Evolutionary conservation across 2,888 invertebrate genomes (phyloP), one percentile per base, ranked within the genome.

Genomic region (Calameuta pallipes): DNA sequence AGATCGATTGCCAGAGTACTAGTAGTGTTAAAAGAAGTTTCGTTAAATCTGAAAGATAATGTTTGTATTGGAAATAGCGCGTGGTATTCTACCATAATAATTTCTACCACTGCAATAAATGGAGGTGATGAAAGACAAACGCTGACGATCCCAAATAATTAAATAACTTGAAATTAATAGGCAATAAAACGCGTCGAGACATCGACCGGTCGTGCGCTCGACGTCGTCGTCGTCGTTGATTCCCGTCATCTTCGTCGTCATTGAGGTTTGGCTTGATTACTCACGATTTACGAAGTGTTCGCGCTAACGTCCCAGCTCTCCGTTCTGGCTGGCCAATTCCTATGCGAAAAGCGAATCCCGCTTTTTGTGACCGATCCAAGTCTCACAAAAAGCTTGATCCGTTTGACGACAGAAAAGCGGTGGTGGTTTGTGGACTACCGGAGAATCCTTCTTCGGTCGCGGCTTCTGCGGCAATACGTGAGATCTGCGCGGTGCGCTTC

Each of bases 351-450:
- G 91, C 91, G 91, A 91, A 91, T 91, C 91, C 91, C 88, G 91
- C 91, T 91, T 91, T 91, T 91, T 91, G 91, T 91, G 91, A 91
- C 84, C 88, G 91, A 91, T 91, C 91, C 91, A 89, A 90, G 85
- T 91, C 88, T 91, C 91, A 91, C 91, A 91, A 91, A 91, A 91
- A 91, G 91, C 91, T 89, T 90, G 91, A 91, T 91, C 89, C 91
- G 91, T 91, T 91, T 91, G 87, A 91, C 91, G 91, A 91, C 90
- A 90, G 91, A 91, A 90, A 90, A 90, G 86, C 23, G 56, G 56
- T 56, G 56, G 56, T 90, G 90, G 90, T 90, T 87, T 79, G 84
- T 86, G 84, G 85, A 86, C 87, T 88, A 87, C 87, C 87, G 88
- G 83, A 85, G 86, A 87, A 85, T 86, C 86, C 85, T 86, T 87